Evolutionary conservation across 2,113 vertebrate genomes (phyloP).

Genomic region (Motacilla alba): DNA sequence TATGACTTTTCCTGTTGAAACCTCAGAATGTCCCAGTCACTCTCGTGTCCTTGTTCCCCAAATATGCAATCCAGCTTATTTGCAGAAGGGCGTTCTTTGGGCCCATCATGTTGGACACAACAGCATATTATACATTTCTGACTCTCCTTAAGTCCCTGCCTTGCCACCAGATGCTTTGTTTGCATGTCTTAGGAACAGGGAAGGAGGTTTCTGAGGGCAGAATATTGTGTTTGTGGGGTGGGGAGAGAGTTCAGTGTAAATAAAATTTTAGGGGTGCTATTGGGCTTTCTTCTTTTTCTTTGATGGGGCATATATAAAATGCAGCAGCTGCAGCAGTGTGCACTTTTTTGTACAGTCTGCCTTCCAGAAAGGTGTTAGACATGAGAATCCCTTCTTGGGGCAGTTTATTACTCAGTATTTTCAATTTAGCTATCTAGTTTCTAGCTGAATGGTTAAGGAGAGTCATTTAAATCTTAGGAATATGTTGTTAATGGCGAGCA

Average conservation of each 20-base stretch:
- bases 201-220: neutral
- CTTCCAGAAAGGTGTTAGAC: neutral
- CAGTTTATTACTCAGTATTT: neutral
- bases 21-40: neutral
- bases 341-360: neutral
- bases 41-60: fast-evolving
- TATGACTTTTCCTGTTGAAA: neutral
- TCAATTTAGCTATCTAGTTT: neutral
- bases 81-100: neutral
- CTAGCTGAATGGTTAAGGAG: neutral
- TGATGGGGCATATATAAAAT: fast-evolving
- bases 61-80: neutral
- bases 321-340: neutral
- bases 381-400: neutral
- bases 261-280: neutral
- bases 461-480: neutral
- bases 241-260: neutral
- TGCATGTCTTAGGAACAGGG: neutral
- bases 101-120: neutral
- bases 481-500: neutral
- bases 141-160: neutral
- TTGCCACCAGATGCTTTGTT: neutral
- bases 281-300: neutral
- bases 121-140: neutral
- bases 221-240: too few species aligned